These are phyloP conservation scores for Ctenochaetus hawaiiensis DNA, from an alignment of 2,797 vertebrate species.

Conservation along the genomic window DNA sequence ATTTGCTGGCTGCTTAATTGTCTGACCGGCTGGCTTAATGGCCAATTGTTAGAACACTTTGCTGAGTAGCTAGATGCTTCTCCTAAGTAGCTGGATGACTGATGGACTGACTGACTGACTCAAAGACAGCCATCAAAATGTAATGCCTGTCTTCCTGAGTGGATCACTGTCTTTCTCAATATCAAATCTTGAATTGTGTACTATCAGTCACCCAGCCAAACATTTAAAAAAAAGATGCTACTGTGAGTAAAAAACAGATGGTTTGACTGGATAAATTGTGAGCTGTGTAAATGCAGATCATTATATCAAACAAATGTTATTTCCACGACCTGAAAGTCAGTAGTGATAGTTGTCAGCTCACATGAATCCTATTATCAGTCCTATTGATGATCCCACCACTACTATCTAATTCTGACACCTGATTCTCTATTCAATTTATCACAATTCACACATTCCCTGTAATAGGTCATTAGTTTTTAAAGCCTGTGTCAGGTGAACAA, in stretches of 20 bases:
- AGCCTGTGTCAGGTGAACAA: conserved; percentile 50
- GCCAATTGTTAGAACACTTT: neutral
- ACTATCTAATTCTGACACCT: conserved; percentile 12
- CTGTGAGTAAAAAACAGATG: conserved; percentile 42
- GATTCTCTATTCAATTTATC: conserved; percentile 17
- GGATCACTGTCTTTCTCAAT: conserved; percentile 29
- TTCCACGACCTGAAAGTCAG: conserved; percentile 15
- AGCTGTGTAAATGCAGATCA: conserved; percentile 33
- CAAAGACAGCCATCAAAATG: conserved; percentile 38
- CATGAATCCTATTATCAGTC: conserved; percentile 19
- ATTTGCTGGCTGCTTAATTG: conserved; percentile 21
- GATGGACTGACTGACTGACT: conserved; percentile 21
- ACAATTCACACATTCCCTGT: conserved; percentile 32
- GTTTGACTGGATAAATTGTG: conserved; percentile 27
- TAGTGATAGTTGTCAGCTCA: conserved; percentile 6
- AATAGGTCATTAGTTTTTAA: conserved; percentile 60
- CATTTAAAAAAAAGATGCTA: conserved; percentile 24
- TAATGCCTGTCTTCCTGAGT: conserved; percentile 33
- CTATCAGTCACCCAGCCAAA: conserved; percentile 45
- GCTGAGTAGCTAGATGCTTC: conserved; percentile 7
- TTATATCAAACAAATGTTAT: conserved; percentile 25
- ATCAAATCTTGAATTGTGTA: conserved; percentile 8
- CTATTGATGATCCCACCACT: conserved; percentile 46
- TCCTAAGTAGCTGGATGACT: conserved; percentile 32
- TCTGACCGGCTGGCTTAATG: conserved; percentile 24